Evolutionary conservation across 2,113 vertebrate species (phyloP).

Genomic region (Semicossyphus pulcher): DNA sequence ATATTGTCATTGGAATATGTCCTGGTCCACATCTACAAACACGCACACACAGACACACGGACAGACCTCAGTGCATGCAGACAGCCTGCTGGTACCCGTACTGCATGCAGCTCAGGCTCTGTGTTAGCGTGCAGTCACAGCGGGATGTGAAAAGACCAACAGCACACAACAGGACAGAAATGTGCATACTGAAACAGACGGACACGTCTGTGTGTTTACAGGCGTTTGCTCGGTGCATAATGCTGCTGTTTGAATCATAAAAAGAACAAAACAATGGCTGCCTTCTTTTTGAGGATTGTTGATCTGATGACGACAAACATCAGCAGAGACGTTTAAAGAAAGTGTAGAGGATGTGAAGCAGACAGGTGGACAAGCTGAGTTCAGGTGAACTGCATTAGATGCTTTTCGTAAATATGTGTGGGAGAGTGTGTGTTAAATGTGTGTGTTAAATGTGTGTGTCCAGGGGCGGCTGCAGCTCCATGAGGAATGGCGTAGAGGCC

Average conservation of each 20-base stretch:
- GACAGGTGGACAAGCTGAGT: not conserved
- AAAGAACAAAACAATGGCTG: not conserved
- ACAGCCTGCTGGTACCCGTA: slow-evolving; percentile 2
- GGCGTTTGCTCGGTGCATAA: not conserved
- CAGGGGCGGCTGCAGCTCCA: slow-evolving; percentile 21
- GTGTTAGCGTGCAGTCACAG: slow-evolving; percentile 8
- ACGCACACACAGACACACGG: too few relatives aligned
- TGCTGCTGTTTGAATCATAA: not conserved
- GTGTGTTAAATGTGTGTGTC: slow-evolving; percentile 23
- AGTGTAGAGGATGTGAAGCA: not conserved
- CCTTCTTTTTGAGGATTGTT: not conserved
- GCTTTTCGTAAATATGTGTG: not conserved
- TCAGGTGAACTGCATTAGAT: not conserved
- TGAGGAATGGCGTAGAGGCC: slow-evolving; percentile 71
- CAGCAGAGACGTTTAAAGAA: not conserved
- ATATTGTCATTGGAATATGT: too few relatives aligned
- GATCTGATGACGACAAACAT: not conserved
- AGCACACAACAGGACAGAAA: slow-evolving; percentile 5
- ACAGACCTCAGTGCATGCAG: not conserved
- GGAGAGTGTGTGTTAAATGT: slow-evolving; percentile 2
- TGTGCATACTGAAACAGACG: too few relatives aligned
- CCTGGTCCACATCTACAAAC: too few relatives aligned
- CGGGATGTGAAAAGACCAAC: slow-evolving; percentile 9
- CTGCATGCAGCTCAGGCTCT: slow-evolving; percentile 9
- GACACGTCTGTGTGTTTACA: not conserved